Percentiles rank a stretch among this genome's conserved stretches.
phyloP scores from a whole-genome alignment of 2,113 vertebrate genomes.

The Sphyrna mokarran region DNA sequence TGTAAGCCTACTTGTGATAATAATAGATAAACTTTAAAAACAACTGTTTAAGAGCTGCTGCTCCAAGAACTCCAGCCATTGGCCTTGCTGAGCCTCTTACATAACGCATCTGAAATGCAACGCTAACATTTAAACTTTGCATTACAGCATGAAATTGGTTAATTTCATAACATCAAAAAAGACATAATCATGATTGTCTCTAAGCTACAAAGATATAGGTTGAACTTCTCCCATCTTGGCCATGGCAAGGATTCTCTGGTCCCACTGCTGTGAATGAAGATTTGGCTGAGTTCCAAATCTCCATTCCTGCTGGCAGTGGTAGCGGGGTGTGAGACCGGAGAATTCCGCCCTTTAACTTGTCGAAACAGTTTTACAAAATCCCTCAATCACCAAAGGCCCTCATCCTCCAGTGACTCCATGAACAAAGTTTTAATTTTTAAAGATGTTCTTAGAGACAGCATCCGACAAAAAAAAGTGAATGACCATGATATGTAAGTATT shows the following conservation, averaged over 20 bases:
- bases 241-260: too few relatives aligned
- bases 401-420: neutral
- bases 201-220: neutral
- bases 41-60: neutral
- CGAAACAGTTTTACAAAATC: neutral
- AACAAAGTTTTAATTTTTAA: neutral
- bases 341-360: neutral
- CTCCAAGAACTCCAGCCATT: neutral
- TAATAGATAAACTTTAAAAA: too few relatives aligned
- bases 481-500: neutral
- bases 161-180: neutral
- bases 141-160: neutral
- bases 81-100: neutral
- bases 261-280: too few relatives aligned
- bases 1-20: too few relatives aligned
- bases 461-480: neutral
- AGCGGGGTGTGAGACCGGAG: too few relatives aligned
- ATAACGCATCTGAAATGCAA: neutral
- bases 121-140: neutral
- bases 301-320: too few relatives aligned
- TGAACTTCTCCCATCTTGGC: too few relatives aligned
- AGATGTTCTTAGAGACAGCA: neutral
- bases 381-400: neutral
- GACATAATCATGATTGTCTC: neutral
- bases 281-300: too few relatives aligned